Percentiles rank a stretch among this genome's conserved stretches.
phyloP scores from a whole-genome alignment of 1,140 invertebrate species.

The Scaptodrosophila lebanonensis region DNA sequence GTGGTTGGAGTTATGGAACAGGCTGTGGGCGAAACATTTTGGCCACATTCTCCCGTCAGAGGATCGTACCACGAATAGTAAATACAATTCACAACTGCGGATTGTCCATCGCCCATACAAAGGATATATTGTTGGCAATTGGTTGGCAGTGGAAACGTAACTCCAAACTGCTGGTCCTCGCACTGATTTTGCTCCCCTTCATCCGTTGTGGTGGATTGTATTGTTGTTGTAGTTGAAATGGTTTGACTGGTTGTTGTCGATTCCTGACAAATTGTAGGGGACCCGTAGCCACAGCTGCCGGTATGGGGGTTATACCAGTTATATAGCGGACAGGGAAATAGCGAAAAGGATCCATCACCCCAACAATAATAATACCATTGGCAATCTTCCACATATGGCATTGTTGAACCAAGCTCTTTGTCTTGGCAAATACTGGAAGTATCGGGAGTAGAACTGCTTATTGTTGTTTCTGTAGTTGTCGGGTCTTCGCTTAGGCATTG shows the following conservation, averaged over 20 bases:
- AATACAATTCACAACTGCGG: conserved; percentile 34
- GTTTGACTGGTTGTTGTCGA: conserved; percentile 11
- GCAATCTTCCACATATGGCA: conserved; percentile 17
- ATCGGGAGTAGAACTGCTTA: not conserved
- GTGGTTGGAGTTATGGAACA: conserved; percentile 24
- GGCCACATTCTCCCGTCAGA: conserved; percentile 30
- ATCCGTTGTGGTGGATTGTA: not conserved
- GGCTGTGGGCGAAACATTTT: conserved; percentile 28
- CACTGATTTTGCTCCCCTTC: conserved; percentile 14
- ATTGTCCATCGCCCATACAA: conserved; percentile 32
- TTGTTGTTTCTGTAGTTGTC: conserved; percentile 5
- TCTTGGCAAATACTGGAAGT: conserved; percentile 9
- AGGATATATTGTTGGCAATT: conserved; percentile 46
- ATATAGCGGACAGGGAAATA: conserved; percentile 30
- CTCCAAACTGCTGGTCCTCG: conserved; percentile 14
- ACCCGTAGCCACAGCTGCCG: too few relatives aligned
- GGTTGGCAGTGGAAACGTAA: conserved; percentile 19
- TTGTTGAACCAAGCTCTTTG: conserved; percentile 7
- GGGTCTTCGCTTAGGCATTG: conserved; percentile 21
- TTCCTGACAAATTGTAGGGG: conserved; percentile 25
- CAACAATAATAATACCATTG: conserved; percentile 36
- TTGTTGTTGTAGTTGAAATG: not conserved
- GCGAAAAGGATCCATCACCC: conserved; percentile 25
- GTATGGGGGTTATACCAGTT: too few relatives aligned
- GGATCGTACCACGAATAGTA: too few relatives aligned